Conservation (phyloP, 2,113 vertebrate species). For the Scolopax mira region DNA sequence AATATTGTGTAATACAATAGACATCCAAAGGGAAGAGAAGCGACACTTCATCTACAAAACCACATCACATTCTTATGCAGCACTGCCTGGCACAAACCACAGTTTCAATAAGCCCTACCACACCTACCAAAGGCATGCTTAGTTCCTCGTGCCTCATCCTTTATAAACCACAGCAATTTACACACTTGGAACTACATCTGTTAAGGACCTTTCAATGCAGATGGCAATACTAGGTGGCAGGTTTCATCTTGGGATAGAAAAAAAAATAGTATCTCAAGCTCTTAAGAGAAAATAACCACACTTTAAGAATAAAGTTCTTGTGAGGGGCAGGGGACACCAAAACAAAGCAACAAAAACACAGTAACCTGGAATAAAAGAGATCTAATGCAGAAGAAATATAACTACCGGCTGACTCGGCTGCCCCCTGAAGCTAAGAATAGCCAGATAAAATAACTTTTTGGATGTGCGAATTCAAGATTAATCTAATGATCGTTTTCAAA, state of each 20-base stretch:
- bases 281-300: neutral
- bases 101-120: neutral
- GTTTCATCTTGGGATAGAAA: neutral
- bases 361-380: neutral
- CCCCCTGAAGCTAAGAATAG: neutral
- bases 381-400: neutral
- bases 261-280: neutral
- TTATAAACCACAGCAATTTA: neutral
- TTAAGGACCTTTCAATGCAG: neutral
- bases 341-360: accelerated
- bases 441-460: neutral
- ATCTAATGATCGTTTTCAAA: neutral
- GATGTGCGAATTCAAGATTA: neutral
- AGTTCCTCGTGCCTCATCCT: neutral
- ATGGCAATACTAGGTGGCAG: neutral
- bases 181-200: neutral
- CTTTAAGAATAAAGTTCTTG: neutral
- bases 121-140: neutral
- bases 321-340: neutral
- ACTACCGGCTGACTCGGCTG: neutral
- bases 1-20: neutral
- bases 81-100: neutral
- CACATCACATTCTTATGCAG: neutral
- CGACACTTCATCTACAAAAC: neutral
- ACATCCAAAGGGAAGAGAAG: neutral